phyloP scores from a whole-genome alignment of 2,888 invertebrate genomes.

The Girardia tigrina region DNA sequence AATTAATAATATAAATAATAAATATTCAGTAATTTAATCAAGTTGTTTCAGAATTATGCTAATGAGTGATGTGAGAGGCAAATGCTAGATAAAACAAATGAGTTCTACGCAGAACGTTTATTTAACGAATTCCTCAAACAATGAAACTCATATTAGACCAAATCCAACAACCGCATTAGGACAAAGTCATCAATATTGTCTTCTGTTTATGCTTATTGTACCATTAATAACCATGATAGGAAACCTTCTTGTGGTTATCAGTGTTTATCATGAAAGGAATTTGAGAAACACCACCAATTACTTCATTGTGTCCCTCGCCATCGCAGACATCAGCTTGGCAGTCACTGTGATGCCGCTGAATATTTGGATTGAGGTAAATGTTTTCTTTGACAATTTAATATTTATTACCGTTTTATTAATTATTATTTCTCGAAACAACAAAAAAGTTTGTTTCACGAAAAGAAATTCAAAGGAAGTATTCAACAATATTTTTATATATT shows the following conservation, averaged over 20 bases:
- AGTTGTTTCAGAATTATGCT: too few relatives aligned
- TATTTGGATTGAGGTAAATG: conserved; percentile 84
- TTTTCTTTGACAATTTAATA: neutral
- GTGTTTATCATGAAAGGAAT: conserved; percentile 67
- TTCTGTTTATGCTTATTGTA: conserved; percentile 61
- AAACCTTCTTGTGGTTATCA: conserved; percentile 86
- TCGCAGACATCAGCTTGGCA: conserved; percentile 87
- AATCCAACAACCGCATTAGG: neutral
- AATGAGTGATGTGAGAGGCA: too few relatives aligned
- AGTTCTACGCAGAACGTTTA: too few relatives aligned
- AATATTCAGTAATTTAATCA: too few relatives aligned
- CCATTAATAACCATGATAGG: conserved; percentile 87
- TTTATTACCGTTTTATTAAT: too few relatives aligned
- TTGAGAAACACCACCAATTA: conserved; percentile 94
- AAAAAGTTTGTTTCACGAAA: too few relatives aligned
- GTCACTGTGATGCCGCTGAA: conserved; percentile 96
- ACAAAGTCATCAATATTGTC: conserved; percentile 16
- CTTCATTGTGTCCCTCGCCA: conserved; percentile 90
- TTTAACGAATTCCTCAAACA: neutral
- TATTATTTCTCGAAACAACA: too few relatives aligned
- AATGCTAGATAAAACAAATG: too few relatives aligned
- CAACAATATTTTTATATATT: too few relatives aligned
- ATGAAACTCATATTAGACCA: neutral
- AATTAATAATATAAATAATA: too few relatives aligned
- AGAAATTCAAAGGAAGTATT: too few relatives aligned